Base-by-base conservation (phyloP, 2,797 vertebrate species). In the Leptoclinus maculatus region DNA sequence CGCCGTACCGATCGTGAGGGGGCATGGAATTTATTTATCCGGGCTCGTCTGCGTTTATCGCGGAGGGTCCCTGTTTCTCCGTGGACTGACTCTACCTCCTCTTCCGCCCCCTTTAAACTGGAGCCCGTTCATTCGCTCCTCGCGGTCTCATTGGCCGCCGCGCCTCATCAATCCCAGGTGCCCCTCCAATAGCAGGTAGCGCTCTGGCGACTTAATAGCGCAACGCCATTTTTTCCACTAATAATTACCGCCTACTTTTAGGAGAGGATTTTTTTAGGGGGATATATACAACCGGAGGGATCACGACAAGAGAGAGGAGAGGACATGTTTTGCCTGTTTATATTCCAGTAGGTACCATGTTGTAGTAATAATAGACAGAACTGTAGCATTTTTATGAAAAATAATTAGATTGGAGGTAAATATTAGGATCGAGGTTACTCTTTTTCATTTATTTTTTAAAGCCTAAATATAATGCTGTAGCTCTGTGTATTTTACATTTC, bases 51-150 rank as follows among this genome's bases (percentile, higher is more conserved):
- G 83, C 80, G 83, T 91, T 93, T 89, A 91, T 94, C 92, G 90
- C 93, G 90, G 93, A 94, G 92, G 93, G 94, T 96, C 94, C 91
- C 94, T 94, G 94, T 94, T 95, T 92, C 91, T 95, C 95, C 94
- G 95, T 95, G 87, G 92, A 95, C 96, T 95, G 90, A 91, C 95
- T 93, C 95, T 95, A 89, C 92, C 88, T 94, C 94, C 93, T 95
- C 94, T 95, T 88, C 94, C 96, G 93, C 96, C 97, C 96, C 96
- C 97, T 97, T 96, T 96, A 94, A 54, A 96, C 97, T 93, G 95
- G 91, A 95, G 94, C 96, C 90, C 93, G 95, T 94, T 91, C 95
- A 89, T 89, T 93, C 93, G 63, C 88, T 94, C 88, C 92, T 81
- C 89, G 92, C 89, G 51, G 71, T 86, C 93, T 95, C 87, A 98